Evolutionary conservation across 2,888 invertebrate species (phyloP).

Genomic region (Pseudococcus longispinus): DNA sequence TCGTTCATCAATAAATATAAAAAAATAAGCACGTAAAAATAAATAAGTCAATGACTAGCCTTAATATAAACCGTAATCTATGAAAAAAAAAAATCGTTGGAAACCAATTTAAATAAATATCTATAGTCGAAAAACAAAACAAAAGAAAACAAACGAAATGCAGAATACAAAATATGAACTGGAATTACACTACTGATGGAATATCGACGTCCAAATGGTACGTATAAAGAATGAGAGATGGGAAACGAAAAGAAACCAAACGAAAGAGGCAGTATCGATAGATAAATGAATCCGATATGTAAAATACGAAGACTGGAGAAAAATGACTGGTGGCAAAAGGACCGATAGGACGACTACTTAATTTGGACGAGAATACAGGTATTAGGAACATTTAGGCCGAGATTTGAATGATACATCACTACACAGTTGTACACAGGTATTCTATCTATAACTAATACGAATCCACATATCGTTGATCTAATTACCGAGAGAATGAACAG

Average conservation of each 20-base stretch:
- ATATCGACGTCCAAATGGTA: neutral
- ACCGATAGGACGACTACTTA: constrained; percentile 25
- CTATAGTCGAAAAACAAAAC: neutral
- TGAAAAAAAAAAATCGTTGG: constrained; percentile 38
- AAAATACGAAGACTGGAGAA: constrained; percentile 25
- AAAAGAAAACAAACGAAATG: neutral
- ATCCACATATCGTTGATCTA: constrained; percentile 39
- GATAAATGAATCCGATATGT: constrained; percentile 45
- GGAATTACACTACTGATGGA: constrained; percentile 33
- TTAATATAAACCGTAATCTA: constrained; percentile 43
- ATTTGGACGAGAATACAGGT: constrained; percentile 32
- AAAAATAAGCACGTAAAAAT: constrained; percentile 43
- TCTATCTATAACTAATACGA: constrained; percentile 17
- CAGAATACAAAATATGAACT: constrained; percentile 12
- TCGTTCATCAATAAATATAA: constrained; percentile 23
- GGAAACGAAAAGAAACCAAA: neutral
- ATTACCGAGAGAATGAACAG: constrained; percentile 6
- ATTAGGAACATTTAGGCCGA: constrained; percentile 45
- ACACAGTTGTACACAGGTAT: neutral
- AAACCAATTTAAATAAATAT: constrained; percentile 44
- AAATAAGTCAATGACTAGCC: constrained; percentile 53
- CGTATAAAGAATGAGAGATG: neutral
- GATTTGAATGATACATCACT: constrained; percentile 37
- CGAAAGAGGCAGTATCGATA: constrained; percentile 16
- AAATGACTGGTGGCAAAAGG: constrained; percentile 16